A percentile compares a stretch with the other conserved stretches of the same genome.
phyloP scores from a whole-genome alignment of 2,888 invertebrate genomes.

The Macaria liturata region DNA sequence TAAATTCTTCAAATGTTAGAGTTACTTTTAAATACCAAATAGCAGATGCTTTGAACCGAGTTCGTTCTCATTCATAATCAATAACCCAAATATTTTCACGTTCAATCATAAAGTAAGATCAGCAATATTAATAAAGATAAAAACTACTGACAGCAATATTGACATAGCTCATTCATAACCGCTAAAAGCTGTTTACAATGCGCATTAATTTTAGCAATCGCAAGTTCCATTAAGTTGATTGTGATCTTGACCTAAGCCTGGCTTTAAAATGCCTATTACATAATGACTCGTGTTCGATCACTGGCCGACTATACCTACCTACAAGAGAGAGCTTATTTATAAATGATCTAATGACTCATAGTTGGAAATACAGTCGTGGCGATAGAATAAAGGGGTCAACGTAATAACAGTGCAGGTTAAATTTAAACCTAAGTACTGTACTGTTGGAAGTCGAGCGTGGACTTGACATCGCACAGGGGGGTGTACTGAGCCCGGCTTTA shows the following conservation, averaged over 20 bases:
- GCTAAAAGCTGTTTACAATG: conserved; percentile 16
- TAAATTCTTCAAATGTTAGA: too few species aligned
- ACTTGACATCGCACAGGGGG: conserved; percentile 6
- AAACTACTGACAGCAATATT: conserved; percentile 5
- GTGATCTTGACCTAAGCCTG: conserved; percentile 61
- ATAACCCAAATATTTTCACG: conserved; percentile 2
- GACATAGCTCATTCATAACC: not conserved
- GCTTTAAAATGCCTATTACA: conserved; percentile 51
- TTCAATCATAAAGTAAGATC: not conserved
- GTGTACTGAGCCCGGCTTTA: not conserved
- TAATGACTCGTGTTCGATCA: conserved; percentile 41
- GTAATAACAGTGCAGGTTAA: conserved; percentile 34
- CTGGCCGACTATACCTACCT: conserved; percentile 3
- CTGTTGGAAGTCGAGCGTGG: not conserved
- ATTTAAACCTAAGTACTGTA: conserved; percentile 23
- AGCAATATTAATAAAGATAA: too few species aligned
- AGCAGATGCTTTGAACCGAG: not conserved
- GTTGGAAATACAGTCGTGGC: conserved; percentile 42
- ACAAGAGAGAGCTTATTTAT: conserved; percentile 20
- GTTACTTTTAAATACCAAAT: too few species aligned
- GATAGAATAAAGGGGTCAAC: conserved; percentile 47
- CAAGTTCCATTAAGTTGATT: conserved; percentile 11
- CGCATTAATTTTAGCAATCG: not conserved
- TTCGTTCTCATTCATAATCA: conserved; percentile 1
- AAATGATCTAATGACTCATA: conserved; percentile 46